phyloP scores from a whole-genome alignment of 1,140 invertebrate genomes.

The Chrysomallon squamiferum region DNA sequence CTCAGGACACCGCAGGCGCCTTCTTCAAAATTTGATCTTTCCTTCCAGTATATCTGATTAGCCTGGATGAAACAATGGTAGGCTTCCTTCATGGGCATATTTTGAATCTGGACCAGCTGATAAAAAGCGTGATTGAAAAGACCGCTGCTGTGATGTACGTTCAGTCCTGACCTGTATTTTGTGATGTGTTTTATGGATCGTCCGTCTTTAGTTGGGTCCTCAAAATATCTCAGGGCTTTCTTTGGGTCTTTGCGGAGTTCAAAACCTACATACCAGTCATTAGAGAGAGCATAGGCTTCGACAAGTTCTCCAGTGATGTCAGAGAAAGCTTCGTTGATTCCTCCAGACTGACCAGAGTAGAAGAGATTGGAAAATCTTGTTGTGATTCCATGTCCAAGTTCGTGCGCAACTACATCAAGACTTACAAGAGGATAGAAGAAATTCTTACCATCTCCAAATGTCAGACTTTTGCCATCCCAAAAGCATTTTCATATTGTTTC shows the following conservation, averaged over 20 bases:
- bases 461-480: conserved; percentile 6
- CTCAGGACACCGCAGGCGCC: conserved; percentile 37
- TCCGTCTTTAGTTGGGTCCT: conserved; percentile 23
- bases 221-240: conserved; percentile 27
- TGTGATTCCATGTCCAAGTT: conserved; percentile 34
- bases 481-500: conserved; percentile 10
- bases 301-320: conserved; percentile 35
- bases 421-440: conserved; percentile 21
- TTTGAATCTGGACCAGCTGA: conserved; percentile 9
- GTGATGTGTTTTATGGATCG: conserved; percentile 27
- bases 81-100: conserved; percentile 16
- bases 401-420: conserved; percentile 31
- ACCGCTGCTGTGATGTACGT: conserved; percentile 37
- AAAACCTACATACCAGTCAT: conserved; percentile 26
- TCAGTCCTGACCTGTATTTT: conserved; percentile 17
- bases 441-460: conserved; percentile 31
- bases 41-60: conserved; percentile 35
- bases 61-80: conserved; percentile 33
- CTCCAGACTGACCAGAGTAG: conserved; percentile 34
- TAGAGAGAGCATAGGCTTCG: conserved; percentile 21
- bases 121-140: conserved; percentile 37
- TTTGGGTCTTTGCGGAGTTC: conserved; percentile 20
- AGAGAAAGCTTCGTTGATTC: conserved; percentile 38
- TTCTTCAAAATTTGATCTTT: conserved; percentile 17
- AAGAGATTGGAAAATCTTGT: conserved; percentile 20